Evolutionary conservation across 2,888 invertebrate species (phyloP).

Genomic region (Homarus gammarus): DNA sequence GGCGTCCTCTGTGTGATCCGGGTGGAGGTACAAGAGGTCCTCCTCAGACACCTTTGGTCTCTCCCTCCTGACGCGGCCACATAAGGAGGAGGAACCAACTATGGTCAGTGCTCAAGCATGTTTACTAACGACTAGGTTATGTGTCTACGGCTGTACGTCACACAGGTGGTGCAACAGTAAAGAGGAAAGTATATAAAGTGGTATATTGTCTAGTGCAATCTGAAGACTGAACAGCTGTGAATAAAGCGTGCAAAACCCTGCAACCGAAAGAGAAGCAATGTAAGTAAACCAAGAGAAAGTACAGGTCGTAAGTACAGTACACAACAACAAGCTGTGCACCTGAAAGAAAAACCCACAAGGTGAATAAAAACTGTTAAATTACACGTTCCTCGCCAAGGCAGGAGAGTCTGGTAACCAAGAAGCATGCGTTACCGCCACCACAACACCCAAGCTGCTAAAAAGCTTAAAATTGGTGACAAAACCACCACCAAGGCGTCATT

Average conservation of each 20-base stretch:
- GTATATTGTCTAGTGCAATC: background rate
- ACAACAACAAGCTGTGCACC: background rate
- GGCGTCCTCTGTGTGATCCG: constrained; percentile 33
- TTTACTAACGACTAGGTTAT: background rate
- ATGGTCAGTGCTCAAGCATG: background rate
- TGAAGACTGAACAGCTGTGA: background rate
- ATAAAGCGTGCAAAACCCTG: background rate
- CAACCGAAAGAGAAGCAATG: constrained; percentile 25
- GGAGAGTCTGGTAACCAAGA: background rate
- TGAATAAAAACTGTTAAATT: background rate
- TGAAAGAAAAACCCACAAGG: background rate
- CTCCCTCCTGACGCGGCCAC: background rate
- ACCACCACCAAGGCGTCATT: background rate
- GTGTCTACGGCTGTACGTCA: too few species aligned
- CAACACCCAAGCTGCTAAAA: constrained; percentile 5
- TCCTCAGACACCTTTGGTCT: constrained; percentile 54
- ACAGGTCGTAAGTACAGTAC: too few species aligned
- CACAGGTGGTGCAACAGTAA: too few species aligned
- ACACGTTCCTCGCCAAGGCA: too few species aligned
- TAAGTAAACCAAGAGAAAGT: constrained; percentile 4
- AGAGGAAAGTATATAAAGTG: too few species aligned
- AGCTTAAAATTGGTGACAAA: background rate
- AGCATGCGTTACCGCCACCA: background rate
- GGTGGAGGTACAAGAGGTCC: constrained; percentile 53
- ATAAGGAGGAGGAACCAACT: constrained; percentile 1